Percentiles rank a stretch among this genome's conserved stretches.
These are phyloP conservation scores for Acronicta alni DNA, from an alignment of 2,888 invertebrate species.

Conservation along the genomic window DNA sequence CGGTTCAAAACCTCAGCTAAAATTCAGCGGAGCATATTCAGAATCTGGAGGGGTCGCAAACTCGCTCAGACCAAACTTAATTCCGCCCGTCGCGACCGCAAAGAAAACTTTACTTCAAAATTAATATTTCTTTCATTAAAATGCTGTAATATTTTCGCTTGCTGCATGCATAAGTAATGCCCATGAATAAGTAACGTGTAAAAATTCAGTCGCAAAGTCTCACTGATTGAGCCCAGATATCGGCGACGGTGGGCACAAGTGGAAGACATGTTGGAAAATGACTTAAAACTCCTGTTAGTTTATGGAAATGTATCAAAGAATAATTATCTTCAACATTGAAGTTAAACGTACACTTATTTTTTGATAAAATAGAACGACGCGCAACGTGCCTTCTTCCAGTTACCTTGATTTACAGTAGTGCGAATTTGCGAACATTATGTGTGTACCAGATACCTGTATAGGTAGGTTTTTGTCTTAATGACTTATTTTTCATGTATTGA, in stretches of 20 bases:
- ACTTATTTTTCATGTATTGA: no score
- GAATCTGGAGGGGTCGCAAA: constrained; percentile 46
- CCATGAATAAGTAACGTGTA: constrained; percentile 87
- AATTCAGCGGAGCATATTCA: constrained; percentile 67
- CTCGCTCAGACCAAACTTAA: constrained; percentile 72
- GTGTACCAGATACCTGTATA: no score
- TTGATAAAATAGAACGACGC: no score
- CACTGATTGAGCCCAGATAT: constrained; percentile 69
- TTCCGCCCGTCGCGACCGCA: constrained; percentile 79
- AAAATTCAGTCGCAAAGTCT: constrained; percentile 71
- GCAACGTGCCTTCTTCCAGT: no score
- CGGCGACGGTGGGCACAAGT: constrained; percentile 35
- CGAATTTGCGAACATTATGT: no score
- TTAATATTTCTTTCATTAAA: constrained; percentile 90
- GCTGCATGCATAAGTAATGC: constrained; percentile 90
- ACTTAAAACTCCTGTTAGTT: no score
- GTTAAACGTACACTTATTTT: no score
- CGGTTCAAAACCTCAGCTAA: constrained; percentile 58
- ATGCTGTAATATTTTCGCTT: constrained; percentile 89
- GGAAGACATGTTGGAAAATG: constrained; percentile 14
- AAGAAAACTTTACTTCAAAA: constrained; percentile 88
- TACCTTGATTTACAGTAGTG: no score
- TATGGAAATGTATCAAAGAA: background rate
- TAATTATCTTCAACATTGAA: no score
- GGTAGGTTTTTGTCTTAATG: no score